These are phyloP conservation scores for Caenorhabditis virilis DNA, from an alignment of 2,888 invertebrate genomes.

Conservation along the genomic window DNA sequence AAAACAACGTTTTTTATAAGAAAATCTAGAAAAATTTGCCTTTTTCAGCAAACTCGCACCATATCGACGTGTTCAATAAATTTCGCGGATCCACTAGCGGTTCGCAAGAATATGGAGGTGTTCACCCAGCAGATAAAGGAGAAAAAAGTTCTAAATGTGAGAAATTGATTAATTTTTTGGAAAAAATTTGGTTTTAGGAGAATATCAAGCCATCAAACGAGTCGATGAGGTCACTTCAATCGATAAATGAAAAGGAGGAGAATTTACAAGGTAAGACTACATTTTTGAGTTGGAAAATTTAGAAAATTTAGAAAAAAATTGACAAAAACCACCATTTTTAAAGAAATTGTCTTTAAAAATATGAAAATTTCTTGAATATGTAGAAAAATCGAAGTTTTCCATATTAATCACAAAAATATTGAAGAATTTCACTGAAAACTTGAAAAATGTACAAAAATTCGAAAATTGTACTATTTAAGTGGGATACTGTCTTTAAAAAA, in stretches of 20 bases:
- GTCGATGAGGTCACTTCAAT: slow-evolving; percentile 8
- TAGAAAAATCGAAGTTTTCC: too few relatives aligned
- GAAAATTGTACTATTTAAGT: too few relatives aligned
- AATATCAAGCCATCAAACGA: neutral
- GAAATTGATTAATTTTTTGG: neutral
- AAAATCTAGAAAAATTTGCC: too few relatives aligned
- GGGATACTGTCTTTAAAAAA: too few relatives aligned
- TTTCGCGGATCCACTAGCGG: slow-evolving; percentile 48
- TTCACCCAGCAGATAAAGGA: slow-evolving; percentile 32
- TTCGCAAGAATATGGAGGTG: slow-evolving; percentile 37
- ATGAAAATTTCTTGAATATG: too few relatives aligned
- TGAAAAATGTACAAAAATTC: too few relatives aligned
- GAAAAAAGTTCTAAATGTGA: slow-evolving; percentile 9
- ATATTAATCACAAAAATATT: neutral
- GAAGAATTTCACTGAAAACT: too few relatives aligned
- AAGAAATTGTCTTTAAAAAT: too few relatives aligned
- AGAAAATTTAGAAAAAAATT: neutral
- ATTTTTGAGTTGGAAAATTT: too few relatives aligned
- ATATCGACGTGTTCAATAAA: slow-evolving; percentile 45
- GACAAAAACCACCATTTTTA: too few relatives aligned
- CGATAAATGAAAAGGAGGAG: slow-evolving; percentile 17
- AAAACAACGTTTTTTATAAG: neutral
- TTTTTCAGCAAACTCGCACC: too few relatives aligned
- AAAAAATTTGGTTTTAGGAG: slow-evolving; percentile 6
- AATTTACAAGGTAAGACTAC: too few relatives aligned